Base-by-base conservation (phyloP, 2,888 invertebrate species). In the Caenorhabditis sulstoni region DNA sequence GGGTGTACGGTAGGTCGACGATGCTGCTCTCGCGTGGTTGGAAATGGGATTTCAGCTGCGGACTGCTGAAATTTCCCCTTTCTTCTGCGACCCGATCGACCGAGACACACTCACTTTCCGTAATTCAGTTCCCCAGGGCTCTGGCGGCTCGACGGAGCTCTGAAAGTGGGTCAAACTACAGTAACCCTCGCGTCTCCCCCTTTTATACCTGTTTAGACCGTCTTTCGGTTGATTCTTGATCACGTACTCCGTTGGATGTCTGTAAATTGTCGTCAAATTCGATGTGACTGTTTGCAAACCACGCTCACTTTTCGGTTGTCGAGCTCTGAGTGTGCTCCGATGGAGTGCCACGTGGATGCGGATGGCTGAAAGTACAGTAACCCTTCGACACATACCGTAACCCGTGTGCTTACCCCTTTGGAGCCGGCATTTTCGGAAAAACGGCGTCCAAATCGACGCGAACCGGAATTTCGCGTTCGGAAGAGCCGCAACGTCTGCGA, bases 351-450 rank as follows among this genome's bases (percentile, higher is more conserved):
- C n/a, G n/a, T n/a, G n/a, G n/a, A n/a, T n/a, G n/a, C n/a, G n/a
- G n/a, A n/a, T n/a, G n/a, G n/a, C n/a, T n/a, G n/a, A n/a, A 29
- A 29, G 4, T 29, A 29, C 29, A 29, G 29, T 29, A 29, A 29
- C 7, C 29, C 29, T n/a, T n/a, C n/a, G n/a, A n/a, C n/a, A n/a
- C n/a, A n/a, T n/a, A n/a, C n/a, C 5, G 37, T 37, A 37, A 37
- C 37, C 37, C 37, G n/a, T n/a, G n/a, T n/a, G n/a, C n/a, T n/a
- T n/a, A n/a, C n/a, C 29, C 29, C 7, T 29, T 29, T 29, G 29
- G 58, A 52, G 39, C 50, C 0, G 58, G 68, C 68, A 59, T 68
- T 44, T 68, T 68, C 5, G 68, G 68, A 16, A 68, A 68, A 29
- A 68, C 20, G 1, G 41, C 50, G 18, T 68, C 68, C 41, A 68